phyloP scores from a whole-genome alignment of 2,888 invertebrate species.

The Tetramorium bicarinatum region DNA sequence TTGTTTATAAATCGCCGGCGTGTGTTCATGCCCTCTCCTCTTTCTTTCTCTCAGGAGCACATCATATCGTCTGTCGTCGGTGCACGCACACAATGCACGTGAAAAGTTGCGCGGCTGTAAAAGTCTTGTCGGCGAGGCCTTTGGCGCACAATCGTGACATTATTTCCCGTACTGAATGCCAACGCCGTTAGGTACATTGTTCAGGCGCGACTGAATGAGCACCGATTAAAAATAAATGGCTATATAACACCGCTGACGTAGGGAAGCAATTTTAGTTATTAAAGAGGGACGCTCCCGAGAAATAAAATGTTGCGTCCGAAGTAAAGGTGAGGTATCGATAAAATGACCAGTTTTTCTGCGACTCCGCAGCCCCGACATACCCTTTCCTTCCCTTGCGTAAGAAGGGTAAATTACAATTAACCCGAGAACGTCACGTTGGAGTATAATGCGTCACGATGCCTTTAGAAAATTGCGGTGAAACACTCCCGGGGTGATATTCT shows the following conservation, averaged over 20 bases:
- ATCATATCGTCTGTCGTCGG: constrained; percentile 29
- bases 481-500: background rate
- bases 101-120: constrained; percentile 55
- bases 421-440: constrained; percentile 13
- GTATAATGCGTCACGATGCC: constrained; percentile 29
- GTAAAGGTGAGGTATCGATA: constrained; percentile 50
- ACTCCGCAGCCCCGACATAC: constrained; percentile 19
- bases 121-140: constrained; percentile 47
- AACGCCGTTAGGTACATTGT: constrained; percentile 51
- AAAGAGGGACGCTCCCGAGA: constrained; percentile 52
- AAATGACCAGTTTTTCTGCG: constrained; percentile 31
- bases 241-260: constrained; percentile 53
- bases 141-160: constrained; percentile 57
- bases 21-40: background rate
- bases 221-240: constrained; percentile 66
- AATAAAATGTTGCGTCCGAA: constrained; percentile 51
- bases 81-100: constrained; percentile 43
- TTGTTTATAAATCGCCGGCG: constrained; percentile 41
- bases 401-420: constrained; percentile 34
- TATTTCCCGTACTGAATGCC: constrained; percentile 61
- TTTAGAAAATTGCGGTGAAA: background rate
- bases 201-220: constrained; percentile 58
- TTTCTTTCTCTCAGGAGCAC: constrained; percentile 14
- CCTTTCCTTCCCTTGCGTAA: constrained; percentile 18
- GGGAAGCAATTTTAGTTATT: constrained; percentile 54